Percentiles rank a stretch among this genome's conserved stretches.
Conservation (phyloP, 2,113 vertebrate species). For the Myodes glareolus region DNA sequence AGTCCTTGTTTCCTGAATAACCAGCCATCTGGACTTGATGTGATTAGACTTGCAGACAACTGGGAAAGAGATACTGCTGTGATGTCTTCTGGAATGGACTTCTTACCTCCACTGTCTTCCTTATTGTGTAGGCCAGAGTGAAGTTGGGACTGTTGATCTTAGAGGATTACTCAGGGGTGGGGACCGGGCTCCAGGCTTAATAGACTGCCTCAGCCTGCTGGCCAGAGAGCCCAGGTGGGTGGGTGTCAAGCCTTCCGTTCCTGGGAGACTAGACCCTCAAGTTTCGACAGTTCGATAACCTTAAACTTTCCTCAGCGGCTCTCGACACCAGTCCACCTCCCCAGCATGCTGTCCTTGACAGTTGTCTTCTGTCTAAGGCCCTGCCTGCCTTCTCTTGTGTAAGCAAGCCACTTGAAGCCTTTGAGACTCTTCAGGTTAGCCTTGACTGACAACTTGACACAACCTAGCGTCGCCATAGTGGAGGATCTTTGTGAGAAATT, state of each 20-base stretch:
- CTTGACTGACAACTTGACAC: not conserved
- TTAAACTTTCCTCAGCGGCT: not conserved
- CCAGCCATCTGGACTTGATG: not conserved
- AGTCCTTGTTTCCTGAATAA: too few relatives aligned
- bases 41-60: too few relatives aligned
- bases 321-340: not conserved
- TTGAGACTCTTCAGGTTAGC: too few relatives aligned
- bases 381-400: accelerated
- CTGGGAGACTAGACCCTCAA: accelerated
- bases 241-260: accelerated
- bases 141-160: accelerated
- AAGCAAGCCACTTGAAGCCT: not conserved
- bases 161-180: not conserved
- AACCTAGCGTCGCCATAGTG: not conserved
- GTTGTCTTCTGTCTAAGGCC: accelerated
- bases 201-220: not conserved
- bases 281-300: not conserved
- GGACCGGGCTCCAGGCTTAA: not conserved
- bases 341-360: not conserved
- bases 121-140: not conserved
- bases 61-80: not conserved
- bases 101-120: accelerated
- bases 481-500: not conserved
- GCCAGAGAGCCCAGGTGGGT: accelerated
- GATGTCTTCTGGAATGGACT: not conserved